phyloP scores from a whole-genome alignment of 2,113 vertebrate species.

The Hylia prasina region DNA sequence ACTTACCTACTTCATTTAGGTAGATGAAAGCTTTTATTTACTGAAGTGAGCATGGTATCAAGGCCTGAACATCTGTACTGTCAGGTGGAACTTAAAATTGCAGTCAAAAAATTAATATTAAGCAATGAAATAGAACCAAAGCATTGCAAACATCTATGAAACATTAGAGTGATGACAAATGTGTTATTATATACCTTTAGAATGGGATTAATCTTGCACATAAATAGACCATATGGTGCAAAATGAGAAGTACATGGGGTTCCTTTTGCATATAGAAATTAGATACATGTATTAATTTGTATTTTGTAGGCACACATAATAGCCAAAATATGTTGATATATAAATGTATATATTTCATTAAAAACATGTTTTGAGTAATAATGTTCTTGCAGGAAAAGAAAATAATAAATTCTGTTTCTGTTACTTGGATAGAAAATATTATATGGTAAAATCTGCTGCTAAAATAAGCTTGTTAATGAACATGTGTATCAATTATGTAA shows the following conservation, averaged over 20 bases:
- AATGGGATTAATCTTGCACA: not conserved
- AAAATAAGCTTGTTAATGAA: constrained; percentile 1
- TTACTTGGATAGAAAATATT: not conserved
- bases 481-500: not conserved
- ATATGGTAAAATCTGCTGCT: not conserved
- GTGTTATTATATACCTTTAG: not conserved
- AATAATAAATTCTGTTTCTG: not conserved
- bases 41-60: not conserved
- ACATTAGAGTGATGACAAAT: not conserved
- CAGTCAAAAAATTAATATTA: not conserved
- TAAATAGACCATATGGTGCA: not conserved
- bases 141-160: not conserved
- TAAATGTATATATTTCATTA: not conserved
- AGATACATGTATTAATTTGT: not conserved
- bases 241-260: not conserved
- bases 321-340: not conserved
- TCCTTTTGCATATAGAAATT: not conserved
- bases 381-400: not conserved
- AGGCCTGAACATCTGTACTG: not conserved
- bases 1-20: not conserved
- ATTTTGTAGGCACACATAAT: not conserved
- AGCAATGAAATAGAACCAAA: not conserved
- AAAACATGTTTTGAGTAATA: not conserved
- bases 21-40: not conserved
- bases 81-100: not conserved